Percentiles rank a stretch among this genome's conserved stretches.
phyloP scores from a whole-genome alignment of 2,113 vertebrate species.

The Lophius piscatorius region DNA sequence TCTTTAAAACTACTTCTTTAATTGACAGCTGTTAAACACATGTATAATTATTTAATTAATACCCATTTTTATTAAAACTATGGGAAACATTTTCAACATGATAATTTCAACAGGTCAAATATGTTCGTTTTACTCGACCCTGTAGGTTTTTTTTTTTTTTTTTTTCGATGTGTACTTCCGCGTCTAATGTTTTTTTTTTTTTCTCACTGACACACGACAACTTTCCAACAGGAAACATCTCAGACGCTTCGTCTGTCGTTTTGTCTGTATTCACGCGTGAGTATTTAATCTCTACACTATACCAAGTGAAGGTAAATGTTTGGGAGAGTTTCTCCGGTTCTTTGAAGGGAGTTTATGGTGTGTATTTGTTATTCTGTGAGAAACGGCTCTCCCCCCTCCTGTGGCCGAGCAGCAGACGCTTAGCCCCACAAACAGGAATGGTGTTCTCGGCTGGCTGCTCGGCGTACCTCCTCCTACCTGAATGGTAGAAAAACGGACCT shows the following conservation, averaged over 20 bases:
- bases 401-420: constrained; percentile 38
- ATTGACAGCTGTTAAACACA: constrained; percentile 39
- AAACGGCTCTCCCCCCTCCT: constrained; percentile 4
- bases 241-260: constrained; percentile 56
- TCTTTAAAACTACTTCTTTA: constrained; percentile 17
- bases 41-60: neutral
- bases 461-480: neutral
- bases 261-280: constrained; percentile 68
- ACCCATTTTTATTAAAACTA: neutral
- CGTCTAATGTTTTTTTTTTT: constrained; percentile 76
- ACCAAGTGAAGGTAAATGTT: neutral
- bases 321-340: neutral
- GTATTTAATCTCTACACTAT: constrained; percentile 22
- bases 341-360: neutral
- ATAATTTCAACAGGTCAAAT: accelerated
- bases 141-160: constrained; percentile 5
- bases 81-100: accelerated
- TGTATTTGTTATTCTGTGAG: constrained; percentile 39
- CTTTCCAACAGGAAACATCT: constrained; percentile 76
- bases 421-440: constrained; percentile 49
- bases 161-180: constrained; percentile 75
- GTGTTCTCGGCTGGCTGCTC: constrained; percentile 45
- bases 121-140: neutral
- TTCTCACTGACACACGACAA: constrained; percentile 73
- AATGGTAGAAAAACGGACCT: neutral